Evolutionary conservation across 2,888 invertebrate genomes (phyloP).

Genomic region (Cephus pulcher): DNA sequence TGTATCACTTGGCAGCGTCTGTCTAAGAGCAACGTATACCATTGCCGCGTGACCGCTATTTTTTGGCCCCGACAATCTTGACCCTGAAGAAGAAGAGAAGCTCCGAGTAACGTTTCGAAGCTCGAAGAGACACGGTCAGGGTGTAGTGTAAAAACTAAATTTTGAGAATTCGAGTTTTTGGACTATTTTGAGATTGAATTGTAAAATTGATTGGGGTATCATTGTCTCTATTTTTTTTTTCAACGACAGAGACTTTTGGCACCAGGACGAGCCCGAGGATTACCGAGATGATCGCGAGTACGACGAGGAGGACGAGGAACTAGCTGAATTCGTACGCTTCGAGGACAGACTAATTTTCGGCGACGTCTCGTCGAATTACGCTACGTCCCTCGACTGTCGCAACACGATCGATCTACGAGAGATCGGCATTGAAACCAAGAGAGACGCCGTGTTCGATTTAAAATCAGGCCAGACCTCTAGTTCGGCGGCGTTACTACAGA

Average conservation of each 20-base stretch:
- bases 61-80: conserved; percentile 32
- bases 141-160: too few species aligned
- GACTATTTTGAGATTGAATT: too few species aligned
- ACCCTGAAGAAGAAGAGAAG: conserved; percentile 30
- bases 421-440: conserved; percentile 57
- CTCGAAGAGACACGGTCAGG: too few species aligned
- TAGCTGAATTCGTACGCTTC: conserved; percentile 49
- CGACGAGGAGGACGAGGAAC: conserved; percentile 51
- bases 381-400: conserved; percentile 57
- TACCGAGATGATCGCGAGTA: conserved; percentile 52
- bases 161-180: too few species aligned
- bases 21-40: conserved; percentile 4
- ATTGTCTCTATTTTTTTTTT: background rate
- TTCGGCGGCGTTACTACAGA: conserved; percentile 45
- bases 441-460: conserved; percentile 54
- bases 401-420: conserved; percentile 62
- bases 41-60: conserved; percentile 30
- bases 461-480: conserved; percentile 46
- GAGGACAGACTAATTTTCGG: conserved; percentile 60
- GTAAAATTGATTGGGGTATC: too few species aligned
- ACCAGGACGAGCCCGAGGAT: conserved; percentile 51
- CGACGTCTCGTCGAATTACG: conserved; percentile 47
- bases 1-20: conserved; percentile 32
- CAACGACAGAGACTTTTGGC: conserved; percentile 42
- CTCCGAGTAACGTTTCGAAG: too few species aligned